Evolutionary conservation across 2,797 vertebrate species (phyloP), one percentile per base, ranked within the genome.

Genomic region (Scolopax rusticola): DNA sequence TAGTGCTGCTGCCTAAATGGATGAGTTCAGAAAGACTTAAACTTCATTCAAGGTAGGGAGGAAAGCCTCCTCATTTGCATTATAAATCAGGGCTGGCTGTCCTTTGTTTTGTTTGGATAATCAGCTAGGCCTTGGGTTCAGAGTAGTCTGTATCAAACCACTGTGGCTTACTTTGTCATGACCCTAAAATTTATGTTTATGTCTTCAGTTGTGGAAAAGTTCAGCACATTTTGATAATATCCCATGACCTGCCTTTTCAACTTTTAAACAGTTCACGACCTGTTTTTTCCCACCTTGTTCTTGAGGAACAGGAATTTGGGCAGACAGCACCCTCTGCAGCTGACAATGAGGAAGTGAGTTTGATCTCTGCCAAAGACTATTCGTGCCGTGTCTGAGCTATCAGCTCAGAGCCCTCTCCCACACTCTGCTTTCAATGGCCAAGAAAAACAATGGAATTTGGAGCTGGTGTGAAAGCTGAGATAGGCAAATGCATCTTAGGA

Each of bases 321-420:
- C 76, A 82, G 63, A 94, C 33, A 95, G 93, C 94, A 89, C 96
- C 96, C 96, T 95, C 97, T 97, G 70, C 95, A 96, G 96, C 8
- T 45, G 84, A 36, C 0, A 0, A 30, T 1, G 3, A 7, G 43
- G 79, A 95, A 95, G 60, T 73, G 63, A 79, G 11, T 23, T 78
- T n/a, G 23, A 20, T 40, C 30, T 45, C 23, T 75, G 28, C 6
- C 40, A 9, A 17, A 16, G 40, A 76, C 3, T 12, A 15, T 40
- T 90, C 32, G 1, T n/a, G 16, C 41, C 73, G 2, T 16, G 17
- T 25, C 0, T 1, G 18, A 24, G 54, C 40, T 47, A 8, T 17
- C 47, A 59, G 30, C 63, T 84, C 6, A 0, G 45, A 92, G 27
- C 12, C 18, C 11, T 47, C 17, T 65, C 50, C n/a, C 43, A 41